phyloP scores from a whole-genome alignment of 2,113 vertebrate species.

The Aptenodytes forsteri region DNA sequence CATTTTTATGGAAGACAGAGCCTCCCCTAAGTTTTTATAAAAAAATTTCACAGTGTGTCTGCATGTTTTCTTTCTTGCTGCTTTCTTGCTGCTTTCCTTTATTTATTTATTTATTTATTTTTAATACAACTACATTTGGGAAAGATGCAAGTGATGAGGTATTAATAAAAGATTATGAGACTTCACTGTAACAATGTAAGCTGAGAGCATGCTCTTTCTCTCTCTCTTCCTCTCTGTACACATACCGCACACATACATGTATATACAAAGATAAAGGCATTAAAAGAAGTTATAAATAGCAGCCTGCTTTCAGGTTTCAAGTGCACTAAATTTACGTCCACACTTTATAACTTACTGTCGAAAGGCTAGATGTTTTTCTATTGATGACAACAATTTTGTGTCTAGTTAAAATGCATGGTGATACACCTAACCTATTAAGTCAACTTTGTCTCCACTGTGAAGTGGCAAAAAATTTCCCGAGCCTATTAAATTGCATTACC shows the following conservation, averaged over 20 bases:
- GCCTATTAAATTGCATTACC: not conserved
- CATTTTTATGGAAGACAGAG: not conserved
- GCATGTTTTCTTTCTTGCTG: not conserved
- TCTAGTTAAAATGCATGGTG: not conserved
- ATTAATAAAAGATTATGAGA: conserved; percentile 34
- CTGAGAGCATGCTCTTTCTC: not conserved
- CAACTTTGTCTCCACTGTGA: not conserved
- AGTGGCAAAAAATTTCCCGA: not conserved
- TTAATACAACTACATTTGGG: not conserved
- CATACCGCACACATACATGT: not conserved
- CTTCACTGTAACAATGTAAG: not conserved
- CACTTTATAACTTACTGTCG: not conserved
- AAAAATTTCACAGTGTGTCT: not conserved
- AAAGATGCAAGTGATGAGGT: not conserved
- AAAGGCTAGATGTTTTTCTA: not conserved
- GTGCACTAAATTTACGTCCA: not conserved
- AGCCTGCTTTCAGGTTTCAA: not conserved
- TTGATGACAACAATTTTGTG: not conserved
- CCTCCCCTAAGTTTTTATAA: not conserved
- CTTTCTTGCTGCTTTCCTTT: not conserved
- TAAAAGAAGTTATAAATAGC: not conserved
- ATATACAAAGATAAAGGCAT: not conserved
- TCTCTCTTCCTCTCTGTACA: not conserved
- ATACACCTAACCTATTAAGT: not conserved
- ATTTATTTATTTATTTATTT: not conserved